These are phyloP conservation scores for Sarcophaga carnaria DNA, from an alignment of 2,888 invertebrate genomes.

Conservation along the genomic window DNA sequence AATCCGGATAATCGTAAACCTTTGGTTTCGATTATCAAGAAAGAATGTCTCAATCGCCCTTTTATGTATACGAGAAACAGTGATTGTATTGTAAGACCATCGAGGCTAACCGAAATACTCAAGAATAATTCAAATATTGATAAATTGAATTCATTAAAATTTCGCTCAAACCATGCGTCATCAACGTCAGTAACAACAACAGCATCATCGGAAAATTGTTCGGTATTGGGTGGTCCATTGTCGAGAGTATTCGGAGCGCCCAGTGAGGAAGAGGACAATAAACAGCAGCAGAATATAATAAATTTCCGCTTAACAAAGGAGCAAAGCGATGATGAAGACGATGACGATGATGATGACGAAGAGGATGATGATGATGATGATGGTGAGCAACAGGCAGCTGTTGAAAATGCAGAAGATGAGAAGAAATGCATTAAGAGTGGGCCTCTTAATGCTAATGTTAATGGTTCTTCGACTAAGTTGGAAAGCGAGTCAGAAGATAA, in stretches of 20 bases:
- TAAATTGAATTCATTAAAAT: constrained; percentile 81
- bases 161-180: constrained; percentile 74
- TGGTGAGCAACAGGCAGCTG: constrained; percentile 67
- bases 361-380: constrained; percentile 68
- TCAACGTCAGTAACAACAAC: constrained; percentile 7
- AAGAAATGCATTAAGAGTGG: not conserved
- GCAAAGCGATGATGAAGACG: constrained; percentile 49
- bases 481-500: constrained; percentile 26
- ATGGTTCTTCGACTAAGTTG: not conserved
- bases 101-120: constrained; percentile 85
- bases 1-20: constrained; percentile 85
- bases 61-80: constrained; percentile 84
- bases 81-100: constrained; percentile 85
- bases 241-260: constrained; percentile 78
- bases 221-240: constrained; percentile 71
- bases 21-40: constrained; percentile 85
- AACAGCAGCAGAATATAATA: constrained; percentile 73
- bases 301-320: constrained; percentile 73
- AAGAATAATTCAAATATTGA: constrained; percentile 84
- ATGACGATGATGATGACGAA: constrained; percentile 58
- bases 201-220: constrained; percentile 44
- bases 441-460: not conserved
- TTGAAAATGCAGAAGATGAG: constrained; percentile 35
- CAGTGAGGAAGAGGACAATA: constrained; percentile 73
- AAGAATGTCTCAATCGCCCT: constrained; percentile 84